phyloP scores from a whole-genome alignment of 2,113 vertebrate species.

The Calyptomena viridis region DNA sequence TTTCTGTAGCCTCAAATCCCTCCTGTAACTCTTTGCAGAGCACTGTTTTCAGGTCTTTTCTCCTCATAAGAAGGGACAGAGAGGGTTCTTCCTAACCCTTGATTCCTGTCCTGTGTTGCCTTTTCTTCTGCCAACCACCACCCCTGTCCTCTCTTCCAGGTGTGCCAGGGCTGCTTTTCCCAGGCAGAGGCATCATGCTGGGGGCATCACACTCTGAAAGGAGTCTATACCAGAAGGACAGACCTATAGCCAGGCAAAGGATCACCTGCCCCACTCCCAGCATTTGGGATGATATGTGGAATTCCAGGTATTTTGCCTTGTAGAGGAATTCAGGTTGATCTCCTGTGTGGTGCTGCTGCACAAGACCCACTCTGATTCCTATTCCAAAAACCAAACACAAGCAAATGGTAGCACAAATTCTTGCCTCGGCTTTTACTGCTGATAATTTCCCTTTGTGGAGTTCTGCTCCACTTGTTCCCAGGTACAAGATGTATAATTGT shows the following conservation, averaged over 20 bases:
- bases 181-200: background rate
- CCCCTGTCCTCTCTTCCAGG: background rate
- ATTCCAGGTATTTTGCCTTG: background rate
- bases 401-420: background rate
- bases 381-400: background rate
- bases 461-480: background rate
- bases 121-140: background rate
- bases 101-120: background rate
- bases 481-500: background rate
- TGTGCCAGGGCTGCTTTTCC: background rate
- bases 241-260: background rate
- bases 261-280: background rate
- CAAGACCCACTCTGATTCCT: background rate
- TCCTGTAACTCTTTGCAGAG: background rate
- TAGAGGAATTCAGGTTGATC: background rate
- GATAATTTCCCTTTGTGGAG: background rate
- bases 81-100: background rate
- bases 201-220: background rate
- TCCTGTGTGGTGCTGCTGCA: background rate
- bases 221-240: background rate
- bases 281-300: background rate
- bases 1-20: background rate
- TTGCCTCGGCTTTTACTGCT: background rate
- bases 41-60: background rate
- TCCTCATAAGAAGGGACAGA: background rate